These are phyloP conservation scores for Stenotaenia linearis DNA, from an alignment of 2,888 invertebrate genomes.

Conservation along the genomic window DNA sequence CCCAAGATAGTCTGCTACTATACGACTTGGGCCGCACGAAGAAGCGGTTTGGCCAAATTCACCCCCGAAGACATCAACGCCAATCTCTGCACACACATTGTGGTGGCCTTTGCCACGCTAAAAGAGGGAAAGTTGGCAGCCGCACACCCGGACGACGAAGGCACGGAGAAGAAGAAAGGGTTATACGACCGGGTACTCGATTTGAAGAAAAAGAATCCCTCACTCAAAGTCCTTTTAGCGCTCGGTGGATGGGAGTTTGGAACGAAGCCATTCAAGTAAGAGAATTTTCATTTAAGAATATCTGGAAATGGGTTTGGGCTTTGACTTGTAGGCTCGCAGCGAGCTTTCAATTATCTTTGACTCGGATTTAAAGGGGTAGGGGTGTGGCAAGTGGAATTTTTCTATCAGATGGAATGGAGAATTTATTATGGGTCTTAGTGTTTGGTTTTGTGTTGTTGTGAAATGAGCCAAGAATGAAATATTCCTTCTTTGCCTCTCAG, in stretches of 20 bases:
- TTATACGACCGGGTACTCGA: constrained; percentile 73
- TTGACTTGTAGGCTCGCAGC: neutral
- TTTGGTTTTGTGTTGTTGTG: constrained; percentile 2
- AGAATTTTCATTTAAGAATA: neutral
- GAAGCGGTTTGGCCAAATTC: constrained; percentile 81
- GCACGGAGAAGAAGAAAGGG: constrained; percentile 54
- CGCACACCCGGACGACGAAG: constrained; percentile 68
- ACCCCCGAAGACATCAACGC: constrained; percentile 83
- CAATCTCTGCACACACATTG: constrained; percentile 84
- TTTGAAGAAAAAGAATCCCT: constrained; percentile 78
- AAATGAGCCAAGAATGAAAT: constrained; percentile 1
- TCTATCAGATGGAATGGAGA: neutral
- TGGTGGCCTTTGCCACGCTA: constrained; percentile 89
- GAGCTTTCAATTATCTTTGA: neutral
- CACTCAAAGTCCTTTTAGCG: constrained; percentile 62
- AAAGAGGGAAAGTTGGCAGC: constrained; percentile 77
- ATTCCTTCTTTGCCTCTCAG: neutral
- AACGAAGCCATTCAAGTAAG: constrained; percentile 62
- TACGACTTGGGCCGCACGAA: constrained; percentile 92
- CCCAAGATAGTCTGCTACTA: constrained; percentile 81
- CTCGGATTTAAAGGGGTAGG: neutral
- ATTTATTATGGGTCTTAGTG: neutral
- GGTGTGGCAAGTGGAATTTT: neutral
- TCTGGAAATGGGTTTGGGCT: neutral
- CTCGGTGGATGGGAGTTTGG: constrained; percentile 95